These are phyloP conservation scores for Leucoraja erinaceus DNA, from an alignment of 2,113 vertebrate species.

Conservation along the genomic window DNA sequence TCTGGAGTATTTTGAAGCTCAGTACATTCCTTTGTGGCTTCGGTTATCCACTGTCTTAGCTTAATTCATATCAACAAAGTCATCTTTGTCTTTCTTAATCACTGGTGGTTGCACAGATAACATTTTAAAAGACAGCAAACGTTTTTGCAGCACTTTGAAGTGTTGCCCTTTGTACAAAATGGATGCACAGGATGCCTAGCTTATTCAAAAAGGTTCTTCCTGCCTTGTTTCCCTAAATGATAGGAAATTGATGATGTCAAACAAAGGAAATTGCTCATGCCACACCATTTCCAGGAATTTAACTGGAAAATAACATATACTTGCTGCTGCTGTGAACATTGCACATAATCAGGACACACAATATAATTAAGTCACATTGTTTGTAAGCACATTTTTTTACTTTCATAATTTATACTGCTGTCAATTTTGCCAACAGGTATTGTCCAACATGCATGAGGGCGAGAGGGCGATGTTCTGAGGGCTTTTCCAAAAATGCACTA, in stretches of 20 bases:
- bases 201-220: constrained; percentile 43
- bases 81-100: neutral
- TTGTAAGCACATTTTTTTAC: neutral
- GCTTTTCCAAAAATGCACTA: neutral
- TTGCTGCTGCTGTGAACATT: neutral
- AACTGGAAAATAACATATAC: neutral
- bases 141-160: neutral
- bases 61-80: neutral
- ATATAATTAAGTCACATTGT: neutral
- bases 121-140: neutral
- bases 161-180: constrained; percentile 13
- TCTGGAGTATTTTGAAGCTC: neutral
- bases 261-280: constrained; percentile 43
- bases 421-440: neutral
- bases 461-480: neutral
- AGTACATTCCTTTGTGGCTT: constrained; percentile 16
- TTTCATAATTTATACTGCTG: neutral
- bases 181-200: constrained; percentile 42
- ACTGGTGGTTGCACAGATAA: neutral
- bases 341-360: neutral
- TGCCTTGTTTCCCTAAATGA: constrained; percentile 45
- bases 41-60: constrained; percentile 8
- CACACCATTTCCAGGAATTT: constrained; percentile 46
- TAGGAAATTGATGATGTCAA: constrained; percentile 48
- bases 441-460: neutral